Evolutionary conservation across 2,113 vertebrate species (phyloP), one percentile per base, ranked within the genome.

Genomic region (Colaptes auratus): DNA sequence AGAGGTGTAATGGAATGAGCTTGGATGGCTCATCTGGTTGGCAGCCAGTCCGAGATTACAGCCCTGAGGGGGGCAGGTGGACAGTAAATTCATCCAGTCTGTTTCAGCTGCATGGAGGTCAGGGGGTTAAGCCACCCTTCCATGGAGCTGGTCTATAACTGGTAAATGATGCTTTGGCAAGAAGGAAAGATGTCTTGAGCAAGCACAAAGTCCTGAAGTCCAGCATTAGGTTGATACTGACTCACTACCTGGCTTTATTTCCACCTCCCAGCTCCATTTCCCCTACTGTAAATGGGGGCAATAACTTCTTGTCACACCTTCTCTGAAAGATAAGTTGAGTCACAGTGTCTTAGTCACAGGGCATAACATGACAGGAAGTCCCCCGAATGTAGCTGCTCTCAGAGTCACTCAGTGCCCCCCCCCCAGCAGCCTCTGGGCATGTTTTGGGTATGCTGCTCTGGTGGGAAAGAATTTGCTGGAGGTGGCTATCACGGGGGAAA

Each of bases 361-460:
- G 63, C 30, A 74, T 15, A 42, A 53, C 0, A 0, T 25, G 17
- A 46, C 72, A 39, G 33, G 55, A 89, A 79, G 35, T 35, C 15
- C 16, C 23, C 12, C 25, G 12, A 52, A 33, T 25, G 71, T 31
- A 65, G 81, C 60, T 61, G 28, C 50, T 69, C 15, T 77, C 35
- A 10, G 55, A 2, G 1, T 44, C 23, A 27, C 36, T 36, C 44
- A 14, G 50, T 23, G 11, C 24, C 14, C 0, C 0, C 12, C 42
- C 0, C 0, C 12, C 42, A 46, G 64, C 31, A 59, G 35, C 10
- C 42, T 66, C 24, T 77, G 75, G 33, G 14, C 13, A 12, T 0
- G 1, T 42, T 53, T 24, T 82, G 75, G 31, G 12, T 18, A 10
- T 0, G 1, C 42, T 39, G 60, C 35, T 83, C n/a, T 14, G 24